Percentiles rank a stretch among this genome's conserved stretches.
phyloP scores from a whole-genome alignment of 2,113 vertebrate species.

The Holacanthus passer region DNA sequence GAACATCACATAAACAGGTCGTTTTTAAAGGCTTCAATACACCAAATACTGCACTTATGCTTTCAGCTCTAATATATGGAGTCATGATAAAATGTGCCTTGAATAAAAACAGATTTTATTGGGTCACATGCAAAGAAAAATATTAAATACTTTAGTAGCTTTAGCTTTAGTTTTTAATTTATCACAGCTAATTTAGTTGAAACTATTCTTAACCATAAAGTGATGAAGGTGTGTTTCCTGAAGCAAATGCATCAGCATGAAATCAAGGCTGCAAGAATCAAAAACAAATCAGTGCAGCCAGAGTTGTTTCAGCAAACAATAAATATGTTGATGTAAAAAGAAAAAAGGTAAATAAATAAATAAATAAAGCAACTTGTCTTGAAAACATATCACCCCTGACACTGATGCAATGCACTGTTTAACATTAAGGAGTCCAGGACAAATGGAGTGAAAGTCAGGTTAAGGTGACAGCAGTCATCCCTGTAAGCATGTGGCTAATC shows the following conservation, averaged over 20 bases:
- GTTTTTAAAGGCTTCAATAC: background rate
- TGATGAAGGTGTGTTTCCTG: background rate
- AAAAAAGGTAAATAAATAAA: no score
- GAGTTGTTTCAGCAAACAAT: background rate
- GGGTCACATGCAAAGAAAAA: background rate
- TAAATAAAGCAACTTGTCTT: background rate
- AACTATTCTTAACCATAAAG: background rate
- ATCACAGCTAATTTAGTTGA: background rate
- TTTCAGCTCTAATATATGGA: background rate
- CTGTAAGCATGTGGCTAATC: constrained; percentile 69
- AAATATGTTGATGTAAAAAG: no score
- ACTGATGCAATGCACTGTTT: background rate
- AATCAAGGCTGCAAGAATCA: background rate
- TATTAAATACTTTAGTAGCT: no score
- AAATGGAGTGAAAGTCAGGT: constrained; percentile 1
- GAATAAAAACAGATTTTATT: background rate
- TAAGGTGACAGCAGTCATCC: constrained; percentile 51
- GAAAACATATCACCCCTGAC: background rate
- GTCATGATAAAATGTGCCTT: background rate
- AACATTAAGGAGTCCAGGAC: background rate
- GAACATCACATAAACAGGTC: background rate
- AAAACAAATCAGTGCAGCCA: background rate
- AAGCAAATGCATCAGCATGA: background rate
- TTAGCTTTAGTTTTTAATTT: background rate
- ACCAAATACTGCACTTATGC: background rate